Base-by-base conservation (phyloP, 2,797 vertebrate species). In the Enteromius trimaculatus region DNA sequence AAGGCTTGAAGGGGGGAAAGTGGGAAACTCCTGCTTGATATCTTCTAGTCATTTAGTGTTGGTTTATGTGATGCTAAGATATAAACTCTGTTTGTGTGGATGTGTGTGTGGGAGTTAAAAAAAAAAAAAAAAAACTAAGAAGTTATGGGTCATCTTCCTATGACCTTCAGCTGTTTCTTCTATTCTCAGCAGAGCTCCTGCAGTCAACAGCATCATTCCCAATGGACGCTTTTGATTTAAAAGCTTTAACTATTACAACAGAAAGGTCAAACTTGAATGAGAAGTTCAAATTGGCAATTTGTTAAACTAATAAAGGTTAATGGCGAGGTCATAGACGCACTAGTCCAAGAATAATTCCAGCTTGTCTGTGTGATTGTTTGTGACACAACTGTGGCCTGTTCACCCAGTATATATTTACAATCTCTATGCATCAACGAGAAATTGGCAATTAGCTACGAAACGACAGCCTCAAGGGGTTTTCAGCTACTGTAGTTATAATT, bases 161-260 rank as follows among this genome's bases (percentile, higher is more conserved):
- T 84, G 82, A 88, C 82, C 87, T 88, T 88, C 79, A 81, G 53
- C 51, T 84, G 37, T 83, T 69, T 47, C 21, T 74, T 70, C 47
- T 26, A 23, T 80, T 77, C 37, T 70, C 49, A 62, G 62, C 49
- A 51, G 19, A 55, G n/a, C 39, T 21, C 26, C 3, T 51, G 6
- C 51, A 79, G 68, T 75, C 68, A 77, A 29, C 31, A 39, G 31
- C 69, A 44, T 80, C 47, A 53, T 82, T 81, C 70, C 78, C 72
- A 80, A 23, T 21, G 78, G n/a, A 81, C 49, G 14, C 34, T 75
- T 69, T 53, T 64, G 66, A 51, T 81, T 85, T 83, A 70, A 42
- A 44, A 80, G 72, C 60, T 79, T 55, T 68, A 60, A 55, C 62
- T 58, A 76, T 85, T 76, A 53, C 76, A 80, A 64, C 23, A 60